Percentiles rank a stretch among this genome's conserved stretches.
phyloP scores from a whole-genome alignment of 2,113 vertebrate genomes.

The Raphicerus campestris region DNA sequence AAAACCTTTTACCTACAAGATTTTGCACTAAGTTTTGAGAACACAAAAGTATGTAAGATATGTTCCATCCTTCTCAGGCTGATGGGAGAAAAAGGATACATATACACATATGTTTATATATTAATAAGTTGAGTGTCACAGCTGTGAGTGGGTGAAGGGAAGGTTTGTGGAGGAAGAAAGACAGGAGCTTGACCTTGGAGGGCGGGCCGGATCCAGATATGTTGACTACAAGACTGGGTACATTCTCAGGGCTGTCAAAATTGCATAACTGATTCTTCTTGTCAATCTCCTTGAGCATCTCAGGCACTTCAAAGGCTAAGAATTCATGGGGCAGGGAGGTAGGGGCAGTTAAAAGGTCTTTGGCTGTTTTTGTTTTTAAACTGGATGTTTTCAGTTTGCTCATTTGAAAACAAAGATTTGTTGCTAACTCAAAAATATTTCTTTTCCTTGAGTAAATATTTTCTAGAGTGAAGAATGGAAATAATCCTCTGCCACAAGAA shows the following conservation, averaged over 20 bases:
- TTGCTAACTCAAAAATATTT: constrained; percentile 14
- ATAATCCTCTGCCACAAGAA: neutral
- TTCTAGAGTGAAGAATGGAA: constrained; percentile 7
- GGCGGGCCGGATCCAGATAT: neutral
- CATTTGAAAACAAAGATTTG: constrained; percentile 30
- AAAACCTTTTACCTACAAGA: neutral
- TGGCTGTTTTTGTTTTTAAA: neutral
- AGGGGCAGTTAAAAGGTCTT: neutral
- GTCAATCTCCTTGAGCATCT: neutral
- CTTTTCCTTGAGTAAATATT: neutral
- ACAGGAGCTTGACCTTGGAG: neutral
- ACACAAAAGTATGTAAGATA: neutral
- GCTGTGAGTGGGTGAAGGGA: neutral
- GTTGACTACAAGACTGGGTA: neutral
- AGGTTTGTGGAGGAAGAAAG: neutral
- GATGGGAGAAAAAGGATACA: neutral
- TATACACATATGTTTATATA: neutral
- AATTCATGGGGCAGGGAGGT: neutral
- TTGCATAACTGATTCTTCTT: neutral
- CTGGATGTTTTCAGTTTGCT: neutral
- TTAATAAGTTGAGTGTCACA: neutral
- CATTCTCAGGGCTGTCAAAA: neutral
- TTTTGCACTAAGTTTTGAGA: neutral
- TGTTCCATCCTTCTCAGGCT: neutral
- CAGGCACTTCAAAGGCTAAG: neutral